Base-by-base conservation (phyloP, 2,797 vertebrate species). In the Lithobates pipiens region DNA sequence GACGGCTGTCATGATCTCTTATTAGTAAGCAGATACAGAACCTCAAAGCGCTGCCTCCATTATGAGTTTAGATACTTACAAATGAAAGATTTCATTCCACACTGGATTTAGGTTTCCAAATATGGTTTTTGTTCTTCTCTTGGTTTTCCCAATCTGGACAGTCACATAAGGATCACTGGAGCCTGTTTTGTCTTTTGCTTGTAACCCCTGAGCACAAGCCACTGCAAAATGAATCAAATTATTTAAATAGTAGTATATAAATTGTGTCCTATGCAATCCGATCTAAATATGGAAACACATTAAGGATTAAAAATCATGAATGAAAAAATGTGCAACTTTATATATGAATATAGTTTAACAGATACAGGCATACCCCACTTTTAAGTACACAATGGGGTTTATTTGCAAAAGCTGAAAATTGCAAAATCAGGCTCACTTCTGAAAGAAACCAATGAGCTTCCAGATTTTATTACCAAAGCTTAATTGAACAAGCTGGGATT, bases 141-240 rank as follows among this genome's bases (percentile, higher is more conserved):
- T 99, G 89, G 96, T 99, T 93, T 99, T 99, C 70, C 98, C 98
- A 89, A 99, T 96, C 93, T 99, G 98, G 86, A 99, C 98, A 0
- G 98, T 99, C 88, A 99, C 98, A 9, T 99, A 99, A 0, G 98
- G 98, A 88, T 99, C 98, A 50, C 98, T 99, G 54, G 98, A 99
- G 68, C 98, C 98, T 0, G 98, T 99, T 94, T 99, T 99, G 91
- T 99, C 98, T 92, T 99, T 99, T 83, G 98, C 98, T 89, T 99
- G 98, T 88, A 99, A 93, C 23, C 98, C 98, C 92, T 99, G 98
- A 86, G 98, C 98, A 90, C 96, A 97, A 90, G 98, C 95, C 91
- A 99, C 98, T 99, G 91, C 46, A 88, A 89, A 89, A 86, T 10
- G 9, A 77, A 50, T 25, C 2, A 46, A 50, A 50, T 13, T 6